Evolutionary conservation across 2,113 vertebrate genomes (phyloP).

Genomic region (Peromyscus polionotus): DNA sequence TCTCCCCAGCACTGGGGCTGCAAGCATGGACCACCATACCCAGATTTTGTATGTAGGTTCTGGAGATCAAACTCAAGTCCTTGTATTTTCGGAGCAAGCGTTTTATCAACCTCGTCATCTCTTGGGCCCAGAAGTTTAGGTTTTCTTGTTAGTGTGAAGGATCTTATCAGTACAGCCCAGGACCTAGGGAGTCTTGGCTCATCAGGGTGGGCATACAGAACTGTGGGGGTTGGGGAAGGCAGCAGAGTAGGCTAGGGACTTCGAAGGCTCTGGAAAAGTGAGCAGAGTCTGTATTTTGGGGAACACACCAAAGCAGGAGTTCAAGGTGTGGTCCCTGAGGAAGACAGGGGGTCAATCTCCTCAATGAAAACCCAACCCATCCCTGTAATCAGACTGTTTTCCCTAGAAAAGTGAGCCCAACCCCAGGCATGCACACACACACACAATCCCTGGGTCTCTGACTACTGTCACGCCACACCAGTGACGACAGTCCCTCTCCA

Average conservation of each 20-base stretch:
- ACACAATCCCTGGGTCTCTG: neutral
- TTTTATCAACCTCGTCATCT: neutral
- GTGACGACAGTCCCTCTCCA: neutral
- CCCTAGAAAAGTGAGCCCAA: neutral
- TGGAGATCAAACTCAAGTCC: neutral
- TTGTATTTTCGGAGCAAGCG: neutral
- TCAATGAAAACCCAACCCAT: too few relatives aligned
- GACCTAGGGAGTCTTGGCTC: neutral
- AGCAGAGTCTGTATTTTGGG: neutral
- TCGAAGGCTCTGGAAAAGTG: neutral
- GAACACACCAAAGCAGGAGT: neutral
- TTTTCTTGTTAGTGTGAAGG: neutral
- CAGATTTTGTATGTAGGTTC: neutral
- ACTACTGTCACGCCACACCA: neutral
- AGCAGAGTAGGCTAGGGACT: neutral
- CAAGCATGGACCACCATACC: too few relatives aligned
- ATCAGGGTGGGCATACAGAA: neutral
- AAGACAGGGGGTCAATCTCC: neutral
- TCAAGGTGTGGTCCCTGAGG: neutral
- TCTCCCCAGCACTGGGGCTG: neutral
- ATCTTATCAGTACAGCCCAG: neutral
- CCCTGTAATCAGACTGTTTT: neutral
- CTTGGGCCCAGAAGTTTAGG: neutral
- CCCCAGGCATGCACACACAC: fast-evolving
- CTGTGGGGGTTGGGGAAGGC: fast-evolving